Base-by-base conservation (phyloP, 2,888 invertebrate species). In the Ormyrus thymus region DNA sequence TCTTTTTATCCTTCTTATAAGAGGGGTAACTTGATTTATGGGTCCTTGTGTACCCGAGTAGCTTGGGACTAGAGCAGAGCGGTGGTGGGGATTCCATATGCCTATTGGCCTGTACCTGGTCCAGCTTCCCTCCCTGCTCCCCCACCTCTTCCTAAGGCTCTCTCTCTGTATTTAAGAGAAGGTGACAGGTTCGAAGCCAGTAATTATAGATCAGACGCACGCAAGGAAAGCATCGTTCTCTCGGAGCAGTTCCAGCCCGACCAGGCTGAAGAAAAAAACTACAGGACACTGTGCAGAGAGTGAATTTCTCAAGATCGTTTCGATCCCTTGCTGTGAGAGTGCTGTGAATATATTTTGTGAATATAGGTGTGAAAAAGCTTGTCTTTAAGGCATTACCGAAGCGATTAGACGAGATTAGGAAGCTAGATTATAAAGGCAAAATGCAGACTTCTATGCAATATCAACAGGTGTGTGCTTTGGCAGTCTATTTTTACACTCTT, bases 161-260 rank as follows among this genome's bases (percentile, higher is more conserved):
- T n/a, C 62, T 46, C 87, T 85, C 86, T 83, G 87, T 89, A 89
- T 89, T 89, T 89, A 89, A 89, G 88, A 87, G 85, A 84, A 87
- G 85, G 87, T 88, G 89, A 89, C 89, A 88, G 86, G 86, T 86
- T 85, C 84, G 82, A 84, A 89, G 88, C 89, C 86, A 84, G 88
- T 86, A 89, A 89, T 89, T 89, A 89, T 29, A 29, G 29, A 29
- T 89, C 87, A 84, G 86, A 84, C 86, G 86, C 86, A 85, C 88
- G 88, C 85, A 84, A 84, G 86, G 87, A 84, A 82, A 69, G 70
- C 48, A n/a, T 56, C 46, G 65, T 4, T 9, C 51, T 13, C 46
- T 48, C 29, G 51, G 48, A 43, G 15, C 7, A 11, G 51, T 29
- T 7, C n/a, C 9, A 13, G n/a, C 29, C 29, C 29, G 29, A 29